These are phyloP conservation scores for Ia io DNA, from an alignment of 2,113 vertebrate genomes.

Conservation along the genomic window DNA sequence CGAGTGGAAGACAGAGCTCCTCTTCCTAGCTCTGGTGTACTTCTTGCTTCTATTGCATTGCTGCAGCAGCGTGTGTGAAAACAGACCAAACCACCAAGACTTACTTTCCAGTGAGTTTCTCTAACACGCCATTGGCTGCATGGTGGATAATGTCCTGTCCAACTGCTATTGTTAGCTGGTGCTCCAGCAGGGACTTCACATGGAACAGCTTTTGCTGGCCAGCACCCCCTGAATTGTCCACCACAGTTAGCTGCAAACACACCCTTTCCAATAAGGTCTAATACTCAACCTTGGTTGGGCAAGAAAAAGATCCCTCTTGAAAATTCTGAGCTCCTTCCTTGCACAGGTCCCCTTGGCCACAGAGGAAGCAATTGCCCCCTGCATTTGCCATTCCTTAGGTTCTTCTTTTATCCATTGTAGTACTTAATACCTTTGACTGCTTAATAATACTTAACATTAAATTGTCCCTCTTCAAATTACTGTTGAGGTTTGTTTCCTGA, in stretches of 20 bases:
- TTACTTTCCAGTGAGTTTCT: neutral
- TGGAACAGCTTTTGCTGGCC: neutral
- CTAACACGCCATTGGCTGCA: neutral
- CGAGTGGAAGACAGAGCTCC: neutral
- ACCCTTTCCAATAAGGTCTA: neutral
- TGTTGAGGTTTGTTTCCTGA: neutral
- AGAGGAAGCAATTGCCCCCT: neutral
- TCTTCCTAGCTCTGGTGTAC: neutral
- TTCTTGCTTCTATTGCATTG: neutral
- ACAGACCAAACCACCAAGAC: neutral
- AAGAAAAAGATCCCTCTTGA: neutral
- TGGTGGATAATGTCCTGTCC: neutral
- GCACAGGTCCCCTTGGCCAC: rapidly evolving
- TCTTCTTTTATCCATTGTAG: neutral
- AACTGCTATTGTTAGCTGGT: neutral
- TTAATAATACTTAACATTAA: neutral
- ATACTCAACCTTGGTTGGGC: neutral
- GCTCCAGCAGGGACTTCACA: neutral
- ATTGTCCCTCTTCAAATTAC: neutral
- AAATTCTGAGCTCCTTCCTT: neutral
- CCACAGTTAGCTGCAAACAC: neutral
- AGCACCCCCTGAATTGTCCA: neutral
- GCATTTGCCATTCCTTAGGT: neutral
- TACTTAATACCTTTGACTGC: neutral
- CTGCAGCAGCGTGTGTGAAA: neutral